These are phyloP conservation scores for Plotosus lineatus DNA, from an alignment of 2,113 vertebrate genomes.

Conservation along the genomic window DNA sequence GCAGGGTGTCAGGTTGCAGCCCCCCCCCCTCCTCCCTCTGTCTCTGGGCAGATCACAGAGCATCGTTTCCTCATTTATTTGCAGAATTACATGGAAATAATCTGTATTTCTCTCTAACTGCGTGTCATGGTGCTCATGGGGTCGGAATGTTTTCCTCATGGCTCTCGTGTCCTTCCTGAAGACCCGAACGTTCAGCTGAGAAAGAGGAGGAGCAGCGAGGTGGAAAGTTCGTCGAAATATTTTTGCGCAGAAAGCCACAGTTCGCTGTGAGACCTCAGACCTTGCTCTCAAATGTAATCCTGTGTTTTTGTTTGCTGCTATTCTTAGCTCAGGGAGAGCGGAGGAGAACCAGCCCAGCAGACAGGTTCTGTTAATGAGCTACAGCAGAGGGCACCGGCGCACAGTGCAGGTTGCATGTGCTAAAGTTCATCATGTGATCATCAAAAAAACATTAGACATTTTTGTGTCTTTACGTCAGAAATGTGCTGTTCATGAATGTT, in stretches of 20 bases:
- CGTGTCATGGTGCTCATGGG: neutral
- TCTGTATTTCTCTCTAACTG: neutral
- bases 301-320: constrained; percentile 19
- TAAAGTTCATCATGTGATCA: neutral
- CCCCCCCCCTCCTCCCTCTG: constrained; percentile 33
- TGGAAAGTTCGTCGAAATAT: constrained; percentile 12
- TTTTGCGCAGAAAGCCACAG: constrained; percentile 9
- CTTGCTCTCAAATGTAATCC: neutral
- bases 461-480: neutral
- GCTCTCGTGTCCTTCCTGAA: constrained; percentile 24
- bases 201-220: constrained; percentile 13
- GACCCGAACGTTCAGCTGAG: neutral
- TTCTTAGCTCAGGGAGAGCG: constrained; percentile 27
- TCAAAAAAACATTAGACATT: neutral
- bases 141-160: neutral
- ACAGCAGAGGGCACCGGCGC: constrained; percentile 7
- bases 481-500: neutral
- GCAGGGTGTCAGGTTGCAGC: constrained; percentile 15
- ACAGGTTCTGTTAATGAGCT: constrained; percentile 26
- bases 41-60: constrained; percentile 33
- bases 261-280: neutral
- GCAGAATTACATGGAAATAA: neutral
- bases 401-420: neutral
- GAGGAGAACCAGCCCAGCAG: neutral
- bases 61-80: neutral